Evolutionary conservation across 2,888 invertebrate species (phyloP), one percentile per base, ranked within the genome.

Genomic region (Chymomyza procnemis): DNA sequence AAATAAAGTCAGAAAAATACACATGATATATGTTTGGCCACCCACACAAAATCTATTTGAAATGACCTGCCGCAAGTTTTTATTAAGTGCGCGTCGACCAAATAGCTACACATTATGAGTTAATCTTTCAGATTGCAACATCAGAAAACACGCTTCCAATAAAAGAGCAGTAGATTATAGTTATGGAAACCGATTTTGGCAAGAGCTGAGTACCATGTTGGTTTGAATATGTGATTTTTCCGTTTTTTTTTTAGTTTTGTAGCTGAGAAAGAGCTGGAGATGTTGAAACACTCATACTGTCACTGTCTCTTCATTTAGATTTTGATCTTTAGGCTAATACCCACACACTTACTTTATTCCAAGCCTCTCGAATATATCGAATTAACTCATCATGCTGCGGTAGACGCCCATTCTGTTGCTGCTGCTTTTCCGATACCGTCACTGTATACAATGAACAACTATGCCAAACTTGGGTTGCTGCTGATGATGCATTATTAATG

Each of bases 301-400:
- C n/a, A n/a, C n/a, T n/a, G n/a, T n/a, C n/a, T n/a, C n/a, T n/a
- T n/a, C n/a, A n/a, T n/a, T n/a, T n/a, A n/a, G n/a, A n/a, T n/a
- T n/a, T n/a, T n/a, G n/a, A n/a, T n/a, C n/a, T n/a, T n/a, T n/a
- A n/a, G n/a, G n/a, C n/a, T n/a, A n/a, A n/a, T 26, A 26, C 26
- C 26, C 26, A 8, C 26, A 57, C 16, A 75, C 85, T 86, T 73
- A 94, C 94, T 92, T 94, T 94, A 90, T 93, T 94, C 95, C 95
- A 95, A 66, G 95, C 95, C 79, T 96, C 96, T 88, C 93, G 94
- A 77, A 96, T 95, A 88, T 95, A 96, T 88, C 94, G 94, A 78
- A 96, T 95, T 85, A 96, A 92, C 90, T 96, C 96, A 88, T 95
- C 95, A 80, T 96, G 95, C 72, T 91, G 91, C 64, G 91, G 90